phyloP scores from a whole-genome alignment of 1,140 invertebrate genomes.

The Rhysida immarginata region DNA sequence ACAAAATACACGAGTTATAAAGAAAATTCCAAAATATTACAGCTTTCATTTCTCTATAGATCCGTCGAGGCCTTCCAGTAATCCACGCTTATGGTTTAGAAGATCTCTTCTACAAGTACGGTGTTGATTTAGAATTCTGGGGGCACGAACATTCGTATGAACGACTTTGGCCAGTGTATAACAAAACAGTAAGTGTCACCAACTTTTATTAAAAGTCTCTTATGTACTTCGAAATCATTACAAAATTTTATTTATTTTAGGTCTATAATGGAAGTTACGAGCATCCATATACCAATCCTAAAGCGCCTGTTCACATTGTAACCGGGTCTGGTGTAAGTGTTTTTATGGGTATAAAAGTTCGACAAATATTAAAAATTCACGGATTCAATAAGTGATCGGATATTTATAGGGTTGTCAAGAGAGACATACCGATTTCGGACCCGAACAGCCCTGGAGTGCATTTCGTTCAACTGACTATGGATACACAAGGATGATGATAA shows the following conservation, averaged over 20 bases:
- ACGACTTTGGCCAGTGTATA: slow-evolving; percentile 80
- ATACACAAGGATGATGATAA: too few species aligned
- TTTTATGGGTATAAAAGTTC: too few species aligned
- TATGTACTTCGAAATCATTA: too few species aligned
- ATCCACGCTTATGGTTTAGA: slow-evolving; percentile 42
- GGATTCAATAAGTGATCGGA: too few species aligned
- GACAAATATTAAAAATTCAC: too few species aligned
- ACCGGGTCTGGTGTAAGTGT: slow-evolving; percentile 69
- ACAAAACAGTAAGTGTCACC: slow-evolving; percentile 53
- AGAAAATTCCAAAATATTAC: neutral
- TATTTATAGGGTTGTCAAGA: too few species aligned
- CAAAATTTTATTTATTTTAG: too few species aligned
- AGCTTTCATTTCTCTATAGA: slow-evolving; percentile 15
- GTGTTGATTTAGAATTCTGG: slow-evolving; percentile 85
- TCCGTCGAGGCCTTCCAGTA: slow-evolving; percentile 54
- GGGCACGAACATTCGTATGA: slow-evolving; percentile 95
- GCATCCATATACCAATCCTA: slow-evolving; percentile 66
- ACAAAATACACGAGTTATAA: neutral
- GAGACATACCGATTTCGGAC: too few species aligned
- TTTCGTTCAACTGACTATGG: too few species aligned
- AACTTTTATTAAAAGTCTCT: too few species aligned
- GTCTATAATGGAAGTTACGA: slow-evolving; percentile 48
- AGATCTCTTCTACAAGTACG: slow-evolving; percentile 66
- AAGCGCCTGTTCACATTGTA: slow-evolving; percentile 79
- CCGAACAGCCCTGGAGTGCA: too few species aligned